A percentile compares a stretch with the other conserved stretches of the same genome.
Evolutionary conservation across 2,797 vertebrate genomes (phyloP).

Genomic region (Rhabdomys pumilio): DNA sequence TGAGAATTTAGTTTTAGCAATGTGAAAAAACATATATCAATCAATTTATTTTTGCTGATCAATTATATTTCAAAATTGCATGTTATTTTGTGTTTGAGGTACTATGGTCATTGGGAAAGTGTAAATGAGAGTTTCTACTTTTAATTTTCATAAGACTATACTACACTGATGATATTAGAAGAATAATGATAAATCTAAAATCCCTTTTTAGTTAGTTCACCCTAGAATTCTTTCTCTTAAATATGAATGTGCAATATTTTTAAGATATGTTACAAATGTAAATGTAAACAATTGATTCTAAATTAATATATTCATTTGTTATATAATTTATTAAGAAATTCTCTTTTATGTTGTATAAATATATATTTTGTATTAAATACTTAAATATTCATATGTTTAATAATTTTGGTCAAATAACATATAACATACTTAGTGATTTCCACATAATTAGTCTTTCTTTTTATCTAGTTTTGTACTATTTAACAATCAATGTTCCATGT

Average conservation of each 20-base stretch:
- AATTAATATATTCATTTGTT: not conserved
- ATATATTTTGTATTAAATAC: not conserved
- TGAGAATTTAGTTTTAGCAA: not conserved
- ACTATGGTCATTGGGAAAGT: not conserved
- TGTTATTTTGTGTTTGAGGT: not conserved
- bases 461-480: not conserved
- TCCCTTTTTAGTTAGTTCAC: not conserved
- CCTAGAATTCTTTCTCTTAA: not conserved
- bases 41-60: not conserved
- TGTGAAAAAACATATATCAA: not conserved
- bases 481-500: not conserved
- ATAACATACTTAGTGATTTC: not conserved
- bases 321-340: not conserved
- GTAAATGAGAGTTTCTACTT: not conserved
- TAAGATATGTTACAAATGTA: constrained; percentile 9
- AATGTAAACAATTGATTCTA: not conserved
- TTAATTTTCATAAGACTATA: not conserved
- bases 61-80: not conserved
- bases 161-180: not conserved
- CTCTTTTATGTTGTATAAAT: not conserved
- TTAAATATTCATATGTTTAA: not conserved
- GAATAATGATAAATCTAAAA: not conserved
- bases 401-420: not conserved
- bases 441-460: not conserved
- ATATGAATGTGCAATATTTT: not conserved